Base-by-base conservation (phyloP, 2,797 vertebrate species). In the Lates japonicus region DNA sequence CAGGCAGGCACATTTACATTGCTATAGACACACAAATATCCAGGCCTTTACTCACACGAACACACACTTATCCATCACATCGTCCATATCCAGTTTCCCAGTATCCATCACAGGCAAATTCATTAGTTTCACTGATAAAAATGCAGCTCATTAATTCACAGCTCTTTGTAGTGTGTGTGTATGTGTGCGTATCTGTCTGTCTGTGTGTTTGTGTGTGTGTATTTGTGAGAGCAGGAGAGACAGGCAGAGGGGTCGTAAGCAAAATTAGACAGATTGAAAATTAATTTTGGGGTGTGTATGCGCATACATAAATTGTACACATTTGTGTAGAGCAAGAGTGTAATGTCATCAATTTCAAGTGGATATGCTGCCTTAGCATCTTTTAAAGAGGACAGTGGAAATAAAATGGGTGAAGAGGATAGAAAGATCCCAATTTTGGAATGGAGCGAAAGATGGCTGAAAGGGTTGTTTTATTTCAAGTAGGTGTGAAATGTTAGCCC, bases 61-160 rank as follows among this genome's bases (percentile, higher is more conserved):
- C 25, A 46, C 62, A 22, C 78, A 74, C 68, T 74, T 75, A 69
- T 80, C 77, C 74, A 69, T 87, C 81, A 67, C 83, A 78, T 79
- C 80, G 81, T 54, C 81, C 80, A 62, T 74, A 87, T 86, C 78
- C 78, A 79, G 61, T 80, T 88, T 80, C 75, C 74, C 68, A 46
- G 88, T 87, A 88, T 91, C 79, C 78, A 79, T 89, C 87, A 82
- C 76, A 66, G 79, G 75, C 86, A 86, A 86, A 92, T 92, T 92
- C 84, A 92, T 93, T 90, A 90, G 70, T 89, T 87, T 88, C 74
- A 68, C 78, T 87, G 88, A 92, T 91, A 91, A 89, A 90, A 88
- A 86, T 83, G 78, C 74, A 83, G 81, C 86, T 85, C 85, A 80
- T 89, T 93, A 92, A 89, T 90, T 89, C 67, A 65, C 46, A 7